These are phyloP conservation scores for Diplodus puntazzo DNA, from an alignment of 2,797 vertebrate species.

Conservation along the genomic window DNA sequence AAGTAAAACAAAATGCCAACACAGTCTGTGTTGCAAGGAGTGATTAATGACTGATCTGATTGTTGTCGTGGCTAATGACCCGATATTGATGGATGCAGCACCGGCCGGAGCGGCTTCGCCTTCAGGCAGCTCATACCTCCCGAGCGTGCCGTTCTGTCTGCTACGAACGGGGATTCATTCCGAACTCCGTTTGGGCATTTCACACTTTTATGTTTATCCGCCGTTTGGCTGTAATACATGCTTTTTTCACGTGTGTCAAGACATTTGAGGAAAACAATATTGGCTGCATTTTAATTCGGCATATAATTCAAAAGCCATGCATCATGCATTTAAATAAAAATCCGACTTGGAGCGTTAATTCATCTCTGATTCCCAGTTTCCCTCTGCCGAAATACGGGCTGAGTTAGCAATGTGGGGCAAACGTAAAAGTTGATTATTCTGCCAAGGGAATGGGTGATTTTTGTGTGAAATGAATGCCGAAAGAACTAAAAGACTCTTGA, in stretches of 20 bases:
- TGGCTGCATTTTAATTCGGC: constrained; percentile 1
- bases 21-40: not conserved
- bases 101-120: constrained; percentile 8
- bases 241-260: not conserved
- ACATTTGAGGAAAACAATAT: fast-evolving
- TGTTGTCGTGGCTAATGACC: constrained; percentile 50
- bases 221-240: not conserved
- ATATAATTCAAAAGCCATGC: not conserved
- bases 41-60: constrained; percentile 54
- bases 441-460: not conserved
- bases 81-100: constrained; percentile 49
- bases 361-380: too few relatives aligned
- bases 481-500: not conserved
- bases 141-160: not conserved
- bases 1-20: constrained; percentile 37
- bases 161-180: not conserved
- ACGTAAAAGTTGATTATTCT: not conserved
- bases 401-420: not conserved
- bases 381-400: not conserved
- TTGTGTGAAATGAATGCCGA: not conserved
- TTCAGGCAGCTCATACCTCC: constrained; percentile 6
- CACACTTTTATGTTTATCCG: not conserved
- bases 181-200: constrained; percentile 12
- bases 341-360: not conserved
- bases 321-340: constrained; percentile 2